Percentiles rank a stretch among this genome's conserved stretches.
Conservation (phyloP, 2,888 invertebrate genomes). For the Andrena dorsata region DNA sequence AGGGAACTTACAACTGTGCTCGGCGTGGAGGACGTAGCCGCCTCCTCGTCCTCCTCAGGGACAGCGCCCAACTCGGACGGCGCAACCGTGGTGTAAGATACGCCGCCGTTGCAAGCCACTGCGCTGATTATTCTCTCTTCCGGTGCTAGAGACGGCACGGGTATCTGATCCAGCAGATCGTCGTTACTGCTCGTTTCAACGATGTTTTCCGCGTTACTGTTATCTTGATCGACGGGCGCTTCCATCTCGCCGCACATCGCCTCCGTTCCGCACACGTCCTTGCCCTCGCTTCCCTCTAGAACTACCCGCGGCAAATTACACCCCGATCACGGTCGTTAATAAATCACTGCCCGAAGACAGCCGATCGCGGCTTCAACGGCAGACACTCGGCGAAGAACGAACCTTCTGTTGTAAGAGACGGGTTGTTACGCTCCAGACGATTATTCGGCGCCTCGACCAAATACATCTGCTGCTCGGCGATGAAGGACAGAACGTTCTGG, state of each 20-base stretch:
- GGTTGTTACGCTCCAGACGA: conserved; percentile 65
- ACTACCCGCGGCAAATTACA: conserved; percentile 50
- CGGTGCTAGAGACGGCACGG: conserved; percentile 84
- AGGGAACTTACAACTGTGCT: conserved; percentile 88
- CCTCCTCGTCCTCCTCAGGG: conserved; percentile 88
- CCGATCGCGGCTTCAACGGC: not conserved
- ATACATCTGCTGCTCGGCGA: conserved; percentile 92
- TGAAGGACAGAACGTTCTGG: conserved; percentile 91
- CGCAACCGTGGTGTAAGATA: conserved; percentile 76
- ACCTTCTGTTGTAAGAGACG: conserved; percentile 72
- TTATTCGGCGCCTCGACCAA: conserved; percentile 78
- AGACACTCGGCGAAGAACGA: conserved; percentile 1
- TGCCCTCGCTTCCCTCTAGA: conserved; percentile 71
- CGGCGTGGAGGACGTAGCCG: conserved; percentile 89
- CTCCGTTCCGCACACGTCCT: conserved; percentile 68
- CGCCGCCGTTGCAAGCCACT: conserved; percentile 75
- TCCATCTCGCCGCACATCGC: conserved; percentile 62
- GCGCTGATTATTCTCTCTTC: conserved; percentile 81
- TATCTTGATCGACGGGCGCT: conserved; percentile 51
- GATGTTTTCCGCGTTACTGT: conserved; percentile 61
- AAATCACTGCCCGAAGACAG: not conserved
- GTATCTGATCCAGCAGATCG: conserved; percentile 80
- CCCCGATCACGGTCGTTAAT: conserved; percentile 11
- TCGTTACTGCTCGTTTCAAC: conserved; percentile 72
- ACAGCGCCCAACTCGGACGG: conserved; percentile 86